phyloP scores from a whole-genome alignment of 2,113 vertebrate genomes.

The Aplodontia rufa region DNA sequence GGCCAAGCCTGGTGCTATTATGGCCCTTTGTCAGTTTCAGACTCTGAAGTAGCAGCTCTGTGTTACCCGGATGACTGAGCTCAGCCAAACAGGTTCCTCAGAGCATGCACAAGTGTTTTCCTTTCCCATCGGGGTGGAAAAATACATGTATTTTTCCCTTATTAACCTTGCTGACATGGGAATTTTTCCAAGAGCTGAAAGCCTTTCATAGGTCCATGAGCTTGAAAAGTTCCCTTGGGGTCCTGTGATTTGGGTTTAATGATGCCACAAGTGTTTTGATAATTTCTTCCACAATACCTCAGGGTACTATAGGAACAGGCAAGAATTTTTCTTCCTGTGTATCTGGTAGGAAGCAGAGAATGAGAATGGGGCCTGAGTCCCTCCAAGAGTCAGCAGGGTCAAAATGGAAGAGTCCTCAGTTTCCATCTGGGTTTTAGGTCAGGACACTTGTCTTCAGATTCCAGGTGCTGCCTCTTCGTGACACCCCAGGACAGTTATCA shows the following conservation, averaged over 20 bases:
- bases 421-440: not conserved
- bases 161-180: not conserved
- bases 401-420: not conserved
- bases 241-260: not conserved
- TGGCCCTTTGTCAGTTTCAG: not conserved
- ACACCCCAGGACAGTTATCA: not conserved
- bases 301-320: not conserved
- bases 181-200: not conserved
- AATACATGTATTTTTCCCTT: conserved; percentile 22
- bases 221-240: not conserved
- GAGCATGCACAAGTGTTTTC: not conserved
- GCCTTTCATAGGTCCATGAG: not conserved
- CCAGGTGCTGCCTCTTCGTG: not conserved
- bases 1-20: too few species aligned
- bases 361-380: not conserved
- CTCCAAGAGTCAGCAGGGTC: not conserved
- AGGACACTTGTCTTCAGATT: not conserved
- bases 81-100: not conserved
- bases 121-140: conserved; percentile 30
- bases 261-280: not conserved
- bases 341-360: not conserved
- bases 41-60: not conserved
- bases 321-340: not conserved
- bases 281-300: not conserved
- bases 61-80: not conserved